Percentiles rank a stretch among this genome's conserved stretches.
Evolutionary conservation across 2,888 invertebrate genomes (phyloP).

Genomic region (Dasysyrphus albostriatus): DNA sequence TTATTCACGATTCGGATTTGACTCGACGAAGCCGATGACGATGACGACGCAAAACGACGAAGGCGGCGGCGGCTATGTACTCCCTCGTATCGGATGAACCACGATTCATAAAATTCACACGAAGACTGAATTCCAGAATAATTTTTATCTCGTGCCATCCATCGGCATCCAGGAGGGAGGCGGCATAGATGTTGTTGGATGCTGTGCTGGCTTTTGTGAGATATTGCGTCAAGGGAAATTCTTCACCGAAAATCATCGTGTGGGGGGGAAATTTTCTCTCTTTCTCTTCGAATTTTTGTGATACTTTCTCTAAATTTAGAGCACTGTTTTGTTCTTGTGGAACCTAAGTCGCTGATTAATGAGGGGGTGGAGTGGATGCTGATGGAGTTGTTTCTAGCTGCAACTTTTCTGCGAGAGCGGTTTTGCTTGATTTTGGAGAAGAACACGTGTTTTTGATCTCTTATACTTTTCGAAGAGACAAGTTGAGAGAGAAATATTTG

Average conservation of each 20-base stretch:
- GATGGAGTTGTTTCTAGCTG: background rate
- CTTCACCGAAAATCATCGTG: conserved; percentile 1
- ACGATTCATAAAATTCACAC: conserved; percentile 82
- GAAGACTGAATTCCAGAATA: conserved; percentile 80
- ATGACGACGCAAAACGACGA: background rate
- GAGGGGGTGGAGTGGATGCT: conserved; percentile 31
- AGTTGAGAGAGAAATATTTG: background rate
- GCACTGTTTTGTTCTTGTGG: conserved; percentile 51
- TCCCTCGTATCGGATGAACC: conserved; percentile 75
- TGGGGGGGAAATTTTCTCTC: conserved; percentile 33
- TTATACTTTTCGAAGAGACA: conserved; percentile 27
- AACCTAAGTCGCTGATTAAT: conserved; percentile 27
- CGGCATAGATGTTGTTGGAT: conserved; percentile 48
- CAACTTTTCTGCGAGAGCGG: background rate
- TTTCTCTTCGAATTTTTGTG: conserved; percentile 9
- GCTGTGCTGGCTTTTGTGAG: conserved; percentile 50
- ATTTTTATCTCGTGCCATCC: conserved; percentile 66
- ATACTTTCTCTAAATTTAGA: conserved; percentile 41
- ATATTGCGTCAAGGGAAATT: conserved; percentile 67
- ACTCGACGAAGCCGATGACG: conserved; percentile 2
- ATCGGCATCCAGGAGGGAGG: conserved; percentile 47
- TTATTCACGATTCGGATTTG: conserved; percentile 30
- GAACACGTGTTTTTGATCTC: conserved; percentile 60
- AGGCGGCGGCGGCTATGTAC: background rate
- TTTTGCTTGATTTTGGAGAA: conserved; percentile 32